phyloP scores from a whole-genome alignment of 1,140 invertebrate genomes.

The Latrodectus geometricus region DNA sequence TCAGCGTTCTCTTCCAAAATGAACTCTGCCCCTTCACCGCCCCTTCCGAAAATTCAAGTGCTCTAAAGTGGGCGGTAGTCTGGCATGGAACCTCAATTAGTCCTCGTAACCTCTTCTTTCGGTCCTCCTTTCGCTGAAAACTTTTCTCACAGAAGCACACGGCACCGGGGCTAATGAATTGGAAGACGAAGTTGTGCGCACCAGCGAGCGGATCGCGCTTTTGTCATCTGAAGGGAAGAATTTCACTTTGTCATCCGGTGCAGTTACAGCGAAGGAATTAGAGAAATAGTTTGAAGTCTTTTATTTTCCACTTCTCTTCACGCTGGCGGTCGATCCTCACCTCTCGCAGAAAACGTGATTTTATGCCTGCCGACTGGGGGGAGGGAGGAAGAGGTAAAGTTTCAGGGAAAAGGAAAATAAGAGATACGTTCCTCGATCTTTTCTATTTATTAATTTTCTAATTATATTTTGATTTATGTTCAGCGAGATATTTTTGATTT shows the following conservation, averaged over 20 bases:
- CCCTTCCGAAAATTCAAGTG: neutral
- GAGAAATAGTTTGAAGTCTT: slow-evolving; percentile 1
- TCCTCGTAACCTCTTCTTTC: neutral
- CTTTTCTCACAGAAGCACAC: neutral
- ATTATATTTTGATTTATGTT: neutral
- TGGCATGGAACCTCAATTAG: neutral
- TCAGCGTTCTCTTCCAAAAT: neutral
- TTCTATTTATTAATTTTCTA: neutral
- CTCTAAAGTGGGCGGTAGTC: neutral
- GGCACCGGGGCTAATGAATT: neutral
- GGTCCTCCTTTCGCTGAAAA: neutral
- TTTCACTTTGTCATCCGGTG: neutral
- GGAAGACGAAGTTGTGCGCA: neutral
- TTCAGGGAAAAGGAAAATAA: neutral
- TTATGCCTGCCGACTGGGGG: neutral
- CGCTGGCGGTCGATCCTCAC: neutral
- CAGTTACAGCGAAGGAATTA: slow-evolving; percentile 1
- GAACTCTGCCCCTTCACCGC: neutral
- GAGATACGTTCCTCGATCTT: neutral
- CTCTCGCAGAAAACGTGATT: neutral
- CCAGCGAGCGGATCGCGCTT: neutral
- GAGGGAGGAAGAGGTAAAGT: neutral
- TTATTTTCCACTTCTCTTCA: neutral
- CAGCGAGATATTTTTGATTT: neutral
- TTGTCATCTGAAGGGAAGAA: neutral